Conservation (phyloP, 2,113 vertebrate species). For the Tyto alba region DNA sequence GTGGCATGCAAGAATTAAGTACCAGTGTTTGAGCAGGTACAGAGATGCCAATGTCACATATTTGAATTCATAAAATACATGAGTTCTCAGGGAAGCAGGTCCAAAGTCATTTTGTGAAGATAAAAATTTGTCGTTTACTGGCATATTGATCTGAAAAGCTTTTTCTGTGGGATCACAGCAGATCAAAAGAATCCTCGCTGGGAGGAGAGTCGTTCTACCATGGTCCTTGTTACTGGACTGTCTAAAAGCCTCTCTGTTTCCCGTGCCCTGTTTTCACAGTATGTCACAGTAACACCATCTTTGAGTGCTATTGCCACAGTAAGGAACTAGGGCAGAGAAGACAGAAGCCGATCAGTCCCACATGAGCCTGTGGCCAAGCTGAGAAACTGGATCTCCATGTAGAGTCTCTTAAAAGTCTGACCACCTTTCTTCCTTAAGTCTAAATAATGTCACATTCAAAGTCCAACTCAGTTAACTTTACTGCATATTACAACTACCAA, state of each 20-base stretch:
- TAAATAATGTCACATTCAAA: background rate
- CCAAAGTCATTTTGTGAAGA: background rate
- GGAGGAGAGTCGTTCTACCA: background rate
- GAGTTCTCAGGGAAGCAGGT: background rate
- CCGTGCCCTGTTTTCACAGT: background rate
- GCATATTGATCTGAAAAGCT: background rate
- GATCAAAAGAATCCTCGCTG: background rate
- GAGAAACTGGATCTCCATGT: background rate
- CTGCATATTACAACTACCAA: rapidly evolving
- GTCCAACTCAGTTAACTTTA: background rate
- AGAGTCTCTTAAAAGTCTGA: no score
- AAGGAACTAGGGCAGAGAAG: background rate
- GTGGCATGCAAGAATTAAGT: no score
- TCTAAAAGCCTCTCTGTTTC: background rate
- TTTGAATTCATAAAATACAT: background rate
- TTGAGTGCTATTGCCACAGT: rapidly evolving
- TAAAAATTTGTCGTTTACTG: background rate
- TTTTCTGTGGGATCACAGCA: background rate
- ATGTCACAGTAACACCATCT: background rate
- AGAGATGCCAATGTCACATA: rapidly evolving
- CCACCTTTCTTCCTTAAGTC: background rate
- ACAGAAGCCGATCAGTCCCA: background rate
- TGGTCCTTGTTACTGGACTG: no score
- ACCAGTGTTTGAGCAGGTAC: background rate
- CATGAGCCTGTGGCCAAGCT: background rate